Percentiles rank a stretch among this genome's conserved stretches.
These are phyloP conservation scores for Willowsia nigromaculata DNA, from an alignment of 2,888 invertebrate species.

Conservation along the genomic window DNA sequence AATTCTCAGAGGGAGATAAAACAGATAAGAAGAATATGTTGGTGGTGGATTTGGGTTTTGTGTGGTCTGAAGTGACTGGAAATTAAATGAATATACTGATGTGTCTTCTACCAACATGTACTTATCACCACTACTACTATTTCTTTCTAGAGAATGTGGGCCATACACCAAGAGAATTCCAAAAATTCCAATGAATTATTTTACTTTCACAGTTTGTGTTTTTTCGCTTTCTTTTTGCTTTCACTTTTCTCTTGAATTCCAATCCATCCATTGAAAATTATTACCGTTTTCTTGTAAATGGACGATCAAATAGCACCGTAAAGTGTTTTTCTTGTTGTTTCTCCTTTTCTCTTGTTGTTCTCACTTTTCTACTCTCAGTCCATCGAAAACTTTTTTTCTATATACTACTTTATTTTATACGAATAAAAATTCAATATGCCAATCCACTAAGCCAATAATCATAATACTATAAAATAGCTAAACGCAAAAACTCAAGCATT, in stretches of 20 bases:
- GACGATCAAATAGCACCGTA: constrained; percentile 31
- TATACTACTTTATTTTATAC: neutral
- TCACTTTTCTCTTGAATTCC: constrained; percentile 13
- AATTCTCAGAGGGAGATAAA: constrained; percentile 5
- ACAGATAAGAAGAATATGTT: neutral
- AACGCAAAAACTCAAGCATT: neutral
- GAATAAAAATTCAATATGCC: neutral
- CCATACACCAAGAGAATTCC: constrained; percentile 5
- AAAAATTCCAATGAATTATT: constrained; percentile 24
- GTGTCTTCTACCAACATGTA: neutral
- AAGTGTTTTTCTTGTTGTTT: constrained; percentile 47
- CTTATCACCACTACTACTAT: neutral
- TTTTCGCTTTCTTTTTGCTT: neutral
- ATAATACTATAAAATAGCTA: neutral
- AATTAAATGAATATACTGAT: neutral
- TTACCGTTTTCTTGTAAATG: constrained; percentile 24
- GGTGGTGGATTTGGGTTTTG: neutral
- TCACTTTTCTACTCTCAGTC: neutral
- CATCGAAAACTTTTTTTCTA: neutral
- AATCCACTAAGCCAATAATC: neutral
- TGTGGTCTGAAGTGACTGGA: neutral
- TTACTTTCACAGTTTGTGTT: neutral
- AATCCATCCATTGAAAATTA: constrained; percentile 28
- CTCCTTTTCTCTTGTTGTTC: neutral
- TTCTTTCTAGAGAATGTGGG: constrained; percentile 11